Percentiles rank a stretch among this genome's conserved stretches.
These are phyloP conservation scores for Leucophenga maculata DNA, from an alignment of 2,888 invertebrate species.

Conservation along the genomic window DNA sequence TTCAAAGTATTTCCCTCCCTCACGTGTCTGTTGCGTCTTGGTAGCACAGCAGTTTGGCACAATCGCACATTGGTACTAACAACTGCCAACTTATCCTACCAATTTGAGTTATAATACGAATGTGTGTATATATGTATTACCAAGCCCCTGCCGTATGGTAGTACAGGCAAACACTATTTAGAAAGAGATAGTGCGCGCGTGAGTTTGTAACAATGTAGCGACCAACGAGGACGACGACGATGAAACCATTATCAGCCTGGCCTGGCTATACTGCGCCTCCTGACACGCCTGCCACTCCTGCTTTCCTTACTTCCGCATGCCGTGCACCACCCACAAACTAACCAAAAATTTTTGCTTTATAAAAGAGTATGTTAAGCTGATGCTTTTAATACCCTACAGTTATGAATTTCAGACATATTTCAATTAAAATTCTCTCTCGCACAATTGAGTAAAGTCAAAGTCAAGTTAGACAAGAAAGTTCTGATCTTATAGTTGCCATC, in stretches of 20 bases:
- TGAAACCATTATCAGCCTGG: neutral
- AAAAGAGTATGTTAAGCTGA: neutral
- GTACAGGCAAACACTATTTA: neutral
- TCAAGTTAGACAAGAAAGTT: too few relatives aligned
- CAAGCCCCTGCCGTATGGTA: neutral
- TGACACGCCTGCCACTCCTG: neutral
- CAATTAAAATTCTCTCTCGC: too few relatives aligned
- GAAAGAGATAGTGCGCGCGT: neutral
- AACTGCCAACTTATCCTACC: conserved; percentile 30
- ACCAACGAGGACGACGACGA: too few relatives aligned
- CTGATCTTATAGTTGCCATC: too few relatives aligned
- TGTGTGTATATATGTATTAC: neutral
- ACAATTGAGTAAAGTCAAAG: too few relatives aligned
- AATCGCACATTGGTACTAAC: conserved; percentile 12
- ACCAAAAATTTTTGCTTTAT: conserved; percentile 26
- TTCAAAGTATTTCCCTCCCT: neutral
- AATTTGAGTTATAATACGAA: conserved; percentile 17
- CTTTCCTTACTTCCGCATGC: conserved; percentile 25
- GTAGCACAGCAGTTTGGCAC: conserved; percentile 22
- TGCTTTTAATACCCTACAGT: conserved; percentile 2
- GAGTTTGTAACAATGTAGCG: conserved; percentile 39
- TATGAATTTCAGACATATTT: too few relatives aligned
- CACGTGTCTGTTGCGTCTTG: too few relatives aligned
- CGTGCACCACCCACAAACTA: conserved; percentile 35
- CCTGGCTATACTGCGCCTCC: neutral